Base-by-base conservation (phyloP, 2,888 invertebrate genomes). In the Drosophila sordidapex region DNA sequence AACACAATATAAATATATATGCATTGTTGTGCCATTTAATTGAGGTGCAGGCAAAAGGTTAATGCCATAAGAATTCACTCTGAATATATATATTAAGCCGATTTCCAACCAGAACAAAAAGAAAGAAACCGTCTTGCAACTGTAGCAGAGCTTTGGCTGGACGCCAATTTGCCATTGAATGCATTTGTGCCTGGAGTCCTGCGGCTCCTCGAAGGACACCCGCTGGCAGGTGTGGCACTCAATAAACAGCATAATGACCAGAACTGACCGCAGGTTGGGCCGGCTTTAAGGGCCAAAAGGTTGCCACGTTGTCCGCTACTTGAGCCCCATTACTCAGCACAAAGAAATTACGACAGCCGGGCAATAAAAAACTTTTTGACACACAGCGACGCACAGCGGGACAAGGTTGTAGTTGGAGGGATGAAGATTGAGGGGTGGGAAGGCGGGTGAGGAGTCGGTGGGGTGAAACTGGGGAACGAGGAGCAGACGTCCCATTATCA, bases 181-280 rank as follows among this genome's bases (percentile, higher is more conserved):
- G 77, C 65, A 62, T 38, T 46, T 33, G 11, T 15, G 25, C n/a
- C 35, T 18, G 4, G 43, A 66, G 40, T 53, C 38, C 51, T 18
- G 36, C 46, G 31, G 46, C 21, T 52, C 33, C 25, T 35, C 27
- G n/a, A 38, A 67, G 70, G 10, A 60, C 62, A 52, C 81, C 78
- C 52, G 64, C 40, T 15, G 73, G 43, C 82, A 85, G 85, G 90
- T 85, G 90, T 75, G 85, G 74, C 74, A 79, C 86, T 81, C 86
- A 90, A 87, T 87, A 87, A 87, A 83, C 83, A 76, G 74, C 38
- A 90, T 79, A 88, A 87, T 86, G 87, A 76, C 73, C 83, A 68
- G 58, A 70, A 62, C 76, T 85, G 84, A 87, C 86, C 90, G 75
- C 87, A 75, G 66, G 29, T 29, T 31, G 65, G 38, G 38, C 25